phyloP scores from a whole-genome alignment of 2,113 vertebrate species.

The western clawed frog (Xenopus tropicalis) region DNA sequence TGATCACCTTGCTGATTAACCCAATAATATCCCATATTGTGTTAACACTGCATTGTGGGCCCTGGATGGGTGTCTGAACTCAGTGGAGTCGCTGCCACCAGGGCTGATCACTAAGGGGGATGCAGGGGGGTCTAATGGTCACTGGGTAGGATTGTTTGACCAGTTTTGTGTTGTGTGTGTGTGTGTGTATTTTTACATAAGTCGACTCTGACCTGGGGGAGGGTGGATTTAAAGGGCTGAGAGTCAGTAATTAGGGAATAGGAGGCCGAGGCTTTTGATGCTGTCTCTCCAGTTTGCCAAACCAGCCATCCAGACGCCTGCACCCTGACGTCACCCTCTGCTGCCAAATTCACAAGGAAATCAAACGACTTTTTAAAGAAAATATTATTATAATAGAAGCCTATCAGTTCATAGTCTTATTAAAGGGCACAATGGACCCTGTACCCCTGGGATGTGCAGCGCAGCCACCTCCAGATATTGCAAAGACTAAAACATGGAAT shows the following conservation, averaged over 20 bases:
- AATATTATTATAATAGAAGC: background rate
- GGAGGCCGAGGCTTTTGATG: slow-evolving; percentile 57
- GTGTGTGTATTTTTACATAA: slow-evolving; percentile 22
- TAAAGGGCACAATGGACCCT: background rate
- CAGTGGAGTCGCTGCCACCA: too few relatives aligned
- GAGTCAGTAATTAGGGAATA: slow-evolving; percentile 72
- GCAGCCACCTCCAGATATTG: background rate
- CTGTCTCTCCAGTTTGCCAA: slow-evolving; percentile 57
- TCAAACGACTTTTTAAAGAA: slow-evolving; percentile 66
- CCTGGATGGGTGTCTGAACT: too few relatives aligned
- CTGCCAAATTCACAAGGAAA: slow-evolving; percentile 73
- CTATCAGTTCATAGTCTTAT: background rate
- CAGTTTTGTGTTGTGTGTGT: slow-evolving; percentile 18
- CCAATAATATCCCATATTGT: too few relatives aligned
- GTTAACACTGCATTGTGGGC: too few relatives aligned
- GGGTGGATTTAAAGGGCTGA: slow-evolving; percentile 63
- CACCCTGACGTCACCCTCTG: slow-evolving; percentile 78
- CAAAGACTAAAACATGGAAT: too few relatives aligned
- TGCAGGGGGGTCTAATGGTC: background rate
- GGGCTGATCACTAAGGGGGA: slow-evolving; percentile 1
- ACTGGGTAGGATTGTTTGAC: slow-evolving; percentile 14
- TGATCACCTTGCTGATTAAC: too few relatives aligned
- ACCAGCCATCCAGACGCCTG: slow-evolving; percentile 85
- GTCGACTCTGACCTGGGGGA: slow-evolving; percentile 19
- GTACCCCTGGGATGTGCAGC: background rate